These are phyloP conservation scores for Darevskia nairensis DNA, from an alignment of 2,797 vertebrate genomes.

Conservation along the genomic window DNA sequence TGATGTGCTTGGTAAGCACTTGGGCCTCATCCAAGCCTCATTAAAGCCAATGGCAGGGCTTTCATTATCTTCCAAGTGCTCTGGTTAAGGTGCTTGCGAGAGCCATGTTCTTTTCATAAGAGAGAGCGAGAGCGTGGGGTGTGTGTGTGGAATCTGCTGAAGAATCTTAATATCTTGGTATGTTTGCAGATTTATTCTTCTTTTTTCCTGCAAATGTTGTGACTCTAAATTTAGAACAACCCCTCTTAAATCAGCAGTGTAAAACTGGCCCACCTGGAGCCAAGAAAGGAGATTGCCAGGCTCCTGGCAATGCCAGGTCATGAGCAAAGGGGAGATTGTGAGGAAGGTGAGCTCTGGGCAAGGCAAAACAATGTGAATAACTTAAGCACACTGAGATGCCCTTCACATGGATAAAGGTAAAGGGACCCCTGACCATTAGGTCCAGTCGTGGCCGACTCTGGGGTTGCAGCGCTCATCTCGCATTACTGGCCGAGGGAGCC, in stretches of 20 bases:
- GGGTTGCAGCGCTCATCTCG: no score
- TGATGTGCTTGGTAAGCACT: slow-evolving; percentile 12
- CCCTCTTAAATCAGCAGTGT: neutral
- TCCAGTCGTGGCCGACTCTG: no score
- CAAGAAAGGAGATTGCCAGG: neutral
- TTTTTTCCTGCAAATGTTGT: neutral
- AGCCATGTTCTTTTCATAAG: neutral
- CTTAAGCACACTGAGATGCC: neutral
- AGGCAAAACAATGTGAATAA: neutral
- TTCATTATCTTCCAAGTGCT: slow-evolving; percentile 25
- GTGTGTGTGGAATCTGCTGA: neutral
- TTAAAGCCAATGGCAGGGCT: neutral
- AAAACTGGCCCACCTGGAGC: neutral
- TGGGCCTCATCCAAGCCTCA: slow-evolving; percentile 20
- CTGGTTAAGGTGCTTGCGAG: slow-evolving; percentile 8
- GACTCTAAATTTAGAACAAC: slow-evolving; percentile 5
- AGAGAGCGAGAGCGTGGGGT: neutral
- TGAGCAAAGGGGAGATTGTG: neutral
- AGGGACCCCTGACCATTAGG: neutral
- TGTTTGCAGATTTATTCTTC: neutral
- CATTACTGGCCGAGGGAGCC: no score
- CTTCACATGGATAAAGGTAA: neutral
- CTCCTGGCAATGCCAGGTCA: neutral
- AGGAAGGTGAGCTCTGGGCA: neutral
- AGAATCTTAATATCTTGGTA: neutral